These are phyloP conservation scores for Oscheius sp. DNA, from an alignment of 1,140 invertebrate genomes.

Conservation along the genomic window DNA sequence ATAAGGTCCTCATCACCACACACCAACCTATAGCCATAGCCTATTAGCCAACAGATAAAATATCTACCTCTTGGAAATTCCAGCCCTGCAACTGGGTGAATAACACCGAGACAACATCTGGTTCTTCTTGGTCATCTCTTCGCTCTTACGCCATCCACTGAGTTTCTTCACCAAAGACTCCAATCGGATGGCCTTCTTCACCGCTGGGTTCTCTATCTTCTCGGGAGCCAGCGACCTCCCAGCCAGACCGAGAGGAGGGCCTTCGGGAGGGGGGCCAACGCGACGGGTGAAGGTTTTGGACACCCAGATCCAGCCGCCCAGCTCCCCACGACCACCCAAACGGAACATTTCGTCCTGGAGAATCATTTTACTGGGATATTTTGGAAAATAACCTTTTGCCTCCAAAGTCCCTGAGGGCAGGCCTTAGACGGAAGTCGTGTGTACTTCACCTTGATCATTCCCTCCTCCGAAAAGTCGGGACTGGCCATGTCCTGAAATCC, in stretches of 20 bases:
- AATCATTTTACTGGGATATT: background rate
- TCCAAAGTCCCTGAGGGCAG: conserved; percentile 24
- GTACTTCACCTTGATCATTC: conserved; percentile 29
- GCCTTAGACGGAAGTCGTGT: conserved; percentile 3
- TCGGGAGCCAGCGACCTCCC: background rate
- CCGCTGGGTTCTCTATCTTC: background rate
- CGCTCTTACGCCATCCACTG: background rate
- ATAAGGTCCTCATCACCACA: no score
- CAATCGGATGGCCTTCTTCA: background rate
- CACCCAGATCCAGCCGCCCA: conserved; percentile 43
- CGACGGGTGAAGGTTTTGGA: background rate
- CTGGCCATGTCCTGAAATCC: background rate
- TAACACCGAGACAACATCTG: background rate
- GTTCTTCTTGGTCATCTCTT: background rate
- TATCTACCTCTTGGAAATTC: background rate
- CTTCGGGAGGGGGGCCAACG: background rate
- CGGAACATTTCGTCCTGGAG: conserved; percentile 38
- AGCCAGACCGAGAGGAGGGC: background rate
- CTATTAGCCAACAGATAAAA: no score
- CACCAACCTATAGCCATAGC: no score
- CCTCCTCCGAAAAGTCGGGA: conserved; percentile 23
- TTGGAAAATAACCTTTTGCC: conserved; percentile 20
- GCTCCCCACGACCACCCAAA: conserved; percentile 23
- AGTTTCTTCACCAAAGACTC: background rate
- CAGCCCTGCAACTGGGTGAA: background rate